These are phyloP conservation scores for Drosophila anomelani DNA, from an alignment of 2,888 invertebrate species.

Conservation along the genomic window DNA sequence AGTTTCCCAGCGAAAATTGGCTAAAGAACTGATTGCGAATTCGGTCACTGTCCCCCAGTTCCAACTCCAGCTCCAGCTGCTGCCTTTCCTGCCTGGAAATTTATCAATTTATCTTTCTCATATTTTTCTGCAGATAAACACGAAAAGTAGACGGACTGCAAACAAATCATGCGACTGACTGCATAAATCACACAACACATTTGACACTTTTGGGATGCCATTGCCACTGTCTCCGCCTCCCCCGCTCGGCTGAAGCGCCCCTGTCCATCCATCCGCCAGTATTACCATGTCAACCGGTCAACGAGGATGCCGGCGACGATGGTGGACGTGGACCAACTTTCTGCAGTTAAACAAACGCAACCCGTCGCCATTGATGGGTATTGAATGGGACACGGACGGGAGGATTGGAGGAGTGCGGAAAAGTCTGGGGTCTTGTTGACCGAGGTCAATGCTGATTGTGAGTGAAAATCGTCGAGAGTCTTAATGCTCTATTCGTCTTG, in stretches of 20 bases:
- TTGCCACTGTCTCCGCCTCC: constrained; percentile 33
- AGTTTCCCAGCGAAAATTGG: constrained; percentile 74
- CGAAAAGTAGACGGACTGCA: constrained; percentile 82
- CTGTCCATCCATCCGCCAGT: constrained; percentile 17
- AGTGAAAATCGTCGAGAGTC: constrained; percentile 40
- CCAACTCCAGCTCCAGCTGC: constrained; percentile 8
- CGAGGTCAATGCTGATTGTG: constrained; percentile 58
- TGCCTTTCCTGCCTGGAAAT: constrained; percentile 24
- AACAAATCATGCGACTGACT: constrained; percentile 83
- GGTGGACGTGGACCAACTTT: constrained; percentile 53
- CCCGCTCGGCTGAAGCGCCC: not conserved
- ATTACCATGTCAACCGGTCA: constrained; percentile 38
- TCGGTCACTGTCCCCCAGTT: constrained; percentile 40
- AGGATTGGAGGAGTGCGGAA: constrained; percentile 1
- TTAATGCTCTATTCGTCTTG: constrained; percentile 17
- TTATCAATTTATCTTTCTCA: constrained; percentile 80
- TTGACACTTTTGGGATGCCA: constrained; percentile 83
- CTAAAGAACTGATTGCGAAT: constrained; percentile 70
- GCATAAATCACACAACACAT: constrained; percentile 83
- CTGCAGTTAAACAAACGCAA: constrained; percentile 47
- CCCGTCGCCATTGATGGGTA: constrained; percentile 56
- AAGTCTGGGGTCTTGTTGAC: constrained; percentile 25
- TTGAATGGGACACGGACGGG: constrained; percentile 33
- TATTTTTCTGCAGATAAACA: constrained; percentile 79
- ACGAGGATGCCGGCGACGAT: constrained; percentile 14